Conservation (phyloP, 2,888 invertebrate genomes). For the Brachycybe producta region DNA sequence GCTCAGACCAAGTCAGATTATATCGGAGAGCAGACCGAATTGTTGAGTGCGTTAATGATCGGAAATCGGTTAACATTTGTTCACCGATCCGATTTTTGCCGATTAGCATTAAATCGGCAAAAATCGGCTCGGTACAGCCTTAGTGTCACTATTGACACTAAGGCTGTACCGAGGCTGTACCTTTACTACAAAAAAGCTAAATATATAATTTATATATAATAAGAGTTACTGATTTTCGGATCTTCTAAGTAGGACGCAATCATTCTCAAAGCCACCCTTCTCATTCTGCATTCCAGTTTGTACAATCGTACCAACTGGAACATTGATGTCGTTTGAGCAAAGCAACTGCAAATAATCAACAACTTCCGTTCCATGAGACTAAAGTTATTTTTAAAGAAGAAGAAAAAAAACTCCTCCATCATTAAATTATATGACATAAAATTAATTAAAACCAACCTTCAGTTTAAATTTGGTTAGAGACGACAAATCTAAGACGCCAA, state of each 20-base stretch:
- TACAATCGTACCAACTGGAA: constrained; percentile 48
- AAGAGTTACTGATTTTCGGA: constrained; percentile 41
- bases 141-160: no score
- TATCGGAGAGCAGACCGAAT: no score
- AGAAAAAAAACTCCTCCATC: neutral
- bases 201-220: neutral
- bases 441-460: constrained; percentile 38
- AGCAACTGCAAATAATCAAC: constrained; percentile 49
- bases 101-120: no score
- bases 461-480: constrained; percentile 63
- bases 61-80: no score
- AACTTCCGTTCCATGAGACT: constrained; percentile 47
- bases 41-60: no score
- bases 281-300: constrained; percentile 60
- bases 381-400: constrained; percentile 10
- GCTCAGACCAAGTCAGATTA: no score
- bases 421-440: neutral
- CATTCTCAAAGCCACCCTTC: constrained; percentile 56
- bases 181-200: neutral
- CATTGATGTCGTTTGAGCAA: constrained; percentile 53
- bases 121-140: no score
- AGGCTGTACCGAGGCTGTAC: no score
- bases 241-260: constrained; percentile 53
- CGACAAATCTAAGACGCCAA: constrained; percentile 64
- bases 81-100: no score